A percentile compares a stretch with the other conserved stretches of the same genome.
These are phyloP conservation scores for Noctua fimbriata DNA, from an alignment of 2,888 invertebrate genomes.

Conservation along the genomic window DNA sequence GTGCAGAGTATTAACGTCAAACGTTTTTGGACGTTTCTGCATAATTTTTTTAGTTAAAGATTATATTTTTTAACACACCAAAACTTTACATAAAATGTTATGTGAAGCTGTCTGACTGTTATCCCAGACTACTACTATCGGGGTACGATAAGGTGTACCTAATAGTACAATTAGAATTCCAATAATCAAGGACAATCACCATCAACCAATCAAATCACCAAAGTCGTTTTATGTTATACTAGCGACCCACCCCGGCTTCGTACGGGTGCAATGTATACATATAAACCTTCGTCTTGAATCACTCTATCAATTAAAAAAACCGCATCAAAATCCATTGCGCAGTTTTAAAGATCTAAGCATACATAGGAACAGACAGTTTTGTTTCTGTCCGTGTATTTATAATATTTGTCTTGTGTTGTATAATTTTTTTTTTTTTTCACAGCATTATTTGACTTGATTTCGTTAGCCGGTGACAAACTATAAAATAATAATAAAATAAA, in stretches of 20 bases:
- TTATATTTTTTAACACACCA: not conserved
- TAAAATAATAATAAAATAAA: too few relatives aligned
- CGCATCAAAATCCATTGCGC: too few relatives aligned
- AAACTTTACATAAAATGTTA: not conserved
- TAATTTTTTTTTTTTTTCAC: not conserved
- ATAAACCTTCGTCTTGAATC: too few relatives aligned
- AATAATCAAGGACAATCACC: not conserved
- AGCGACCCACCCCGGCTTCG: too few relatives aligned
- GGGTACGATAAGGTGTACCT: not conserved
- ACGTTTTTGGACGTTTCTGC: conserved; percentile 15
- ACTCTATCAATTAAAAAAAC: too few relatives aligned
- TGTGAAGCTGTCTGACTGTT: not conserved
- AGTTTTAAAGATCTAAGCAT: too few relatives aligned
- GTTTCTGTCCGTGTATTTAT: too few relatives aligned
- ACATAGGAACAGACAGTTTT: too few relatives aligned
- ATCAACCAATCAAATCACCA: not conserved
- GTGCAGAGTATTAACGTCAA: conserved; percentile 29
- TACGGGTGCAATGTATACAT: too few relatives aligned
- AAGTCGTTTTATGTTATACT: too few relatives aligned
- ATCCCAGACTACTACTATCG: not conserved
- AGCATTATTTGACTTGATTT: not conserved
- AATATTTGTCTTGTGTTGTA: too few relatives aligned
- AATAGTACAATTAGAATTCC: not conserved
- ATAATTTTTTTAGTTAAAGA: not conserved
- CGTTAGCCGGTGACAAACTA: too few relatives aligned